Evolutionary conservation across 2,797 vertebrate species (phyloP), one percentile per base, ranked within the genome.

Genomic region (Lithobates pipiens): DNA sequence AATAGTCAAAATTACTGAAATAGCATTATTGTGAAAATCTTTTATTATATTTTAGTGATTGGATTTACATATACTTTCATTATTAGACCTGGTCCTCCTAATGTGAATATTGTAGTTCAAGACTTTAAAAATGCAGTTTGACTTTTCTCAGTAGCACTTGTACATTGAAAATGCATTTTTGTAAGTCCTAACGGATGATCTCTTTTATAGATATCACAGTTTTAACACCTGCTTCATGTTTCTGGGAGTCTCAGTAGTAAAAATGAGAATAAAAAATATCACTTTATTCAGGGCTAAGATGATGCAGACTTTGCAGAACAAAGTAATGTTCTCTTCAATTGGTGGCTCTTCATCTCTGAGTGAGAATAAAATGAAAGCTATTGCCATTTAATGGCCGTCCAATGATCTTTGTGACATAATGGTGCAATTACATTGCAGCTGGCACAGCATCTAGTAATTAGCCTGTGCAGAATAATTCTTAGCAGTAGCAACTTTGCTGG

Each of bases 381-480:
- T 78, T 57, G 70, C 71, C 23, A 36, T 75, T 67, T 79, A 87
- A 79, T 83, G 32, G 68, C 36, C 42, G 76, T 74, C 76, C 80
- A 70, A 69, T 87, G 76, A 83, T 83, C 80, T 79, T 75, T 74
- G 76, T 87, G 76, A 83, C 70, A 83, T 87, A 69, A 83, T 57
- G 63, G 57, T 82, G 32, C 81, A 79, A 83, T 83, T 83, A 83
- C 61, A 78, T 83, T 75, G 32, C 75, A 79, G 80, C 76, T 75
- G 80, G 76, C 80, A 87, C 69, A 72, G 77, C 65, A 72, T 87
- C 61, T 57, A 75, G 61, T 75, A 50, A 83, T 87, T 83, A 83
- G 76, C 44, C 76, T 75, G 74, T 83, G 71, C 70, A 68, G 76
- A 68, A 65, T 54, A 86, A 65, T 57, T 75, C 76, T 57, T 36